phyloP scores from a whole-genome alignment of 2,888 invertebrate species.

The Miltochrista miniata region DNA sequence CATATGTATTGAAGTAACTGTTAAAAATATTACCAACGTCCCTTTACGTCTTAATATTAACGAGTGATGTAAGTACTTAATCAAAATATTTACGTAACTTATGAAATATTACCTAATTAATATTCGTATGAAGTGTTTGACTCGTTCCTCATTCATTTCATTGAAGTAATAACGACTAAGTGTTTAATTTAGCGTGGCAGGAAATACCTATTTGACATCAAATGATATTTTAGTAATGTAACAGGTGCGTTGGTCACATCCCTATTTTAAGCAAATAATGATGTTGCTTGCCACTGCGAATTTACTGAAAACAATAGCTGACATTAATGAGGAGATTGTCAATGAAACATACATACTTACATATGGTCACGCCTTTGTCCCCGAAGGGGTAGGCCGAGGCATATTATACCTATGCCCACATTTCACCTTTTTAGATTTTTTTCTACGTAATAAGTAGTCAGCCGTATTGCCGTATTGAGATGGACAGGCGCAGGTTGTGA shows the following conservation, averaged over 20 bases:
- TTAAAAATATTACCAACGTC: not conserved
- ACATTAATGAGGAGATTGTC: constrained; percentile 12
- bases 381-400: no score
- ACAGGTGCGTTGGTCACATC: constrained; percentile 30
- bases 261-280: constrained; percentile 22
- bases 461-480: no score
- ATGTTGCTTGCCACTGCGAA: constrained; percentile 21
- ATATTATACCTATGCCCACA: no score
- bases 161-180: constrained; percentile 3
- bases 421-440: no score
- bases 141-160: not conserved
- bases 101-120: constrained; percentile 13
- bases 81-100: constrained; percentile 3
- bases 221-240: constrained; percentile 25
- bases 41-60: not conserved
- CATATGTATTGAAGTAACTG: not conserved
- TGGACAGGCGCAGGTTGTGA: no score
- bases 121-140: constrained; percentile 4
- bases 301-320: constrained; percentile 15
- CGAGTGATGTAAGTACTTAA: not conserved
- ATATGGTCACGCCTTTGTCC: no score
- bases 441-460: no score
- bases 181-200: constrained; percentile 25
- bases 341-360: no score
- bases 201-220: constrained; percentile 28